These are phyloP conservation scores for Luehdorfia chinensis DNA, from an alignment of 1,140 invertebrate genomes.

Conservation along the genomic window DNA sequence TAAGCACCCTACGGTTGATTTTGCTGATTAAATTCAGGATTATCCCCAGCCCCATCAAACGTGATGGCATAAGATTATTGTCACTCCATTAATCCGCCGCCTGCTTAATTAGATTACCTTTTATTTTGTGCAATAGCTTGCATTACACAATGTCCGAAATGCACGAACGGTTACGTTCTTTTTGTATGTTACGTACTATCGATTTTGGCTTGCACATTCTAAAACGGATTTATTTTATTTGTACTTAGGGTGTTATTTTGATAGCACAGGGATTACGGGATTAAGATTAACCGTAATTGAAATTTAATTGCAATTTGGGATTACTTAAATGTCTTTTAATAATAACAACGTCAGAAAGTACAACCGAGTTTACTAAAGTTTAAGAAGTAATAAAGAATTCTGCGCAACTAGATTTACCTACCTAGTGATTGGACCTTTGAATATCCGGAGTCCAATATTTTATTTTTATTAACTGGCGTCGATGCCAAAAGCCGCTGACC, in stretches of 20 bases:
- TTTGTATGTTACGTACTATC: neutral
- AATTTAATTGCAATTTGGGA: too few species aligned
- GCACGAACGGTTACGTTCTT: neutral
- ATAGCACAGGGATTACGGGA: conserved; percentile 1
- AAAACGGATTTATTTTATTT: neutral
- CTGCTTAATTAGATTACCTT: conserved; percentile 55
- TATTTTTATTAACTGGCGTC: too few species aligned
- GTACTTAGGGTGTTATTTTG: conserved; percentile 10
- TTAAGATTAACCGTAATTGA: conserved; percentile 8
- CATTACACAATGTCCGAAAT: neutral
- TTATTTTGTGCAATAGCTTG: conserved; percentile 20
- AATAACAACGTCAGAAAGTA: too few species aligned
- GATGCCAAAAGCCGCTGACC: too few species aligned
- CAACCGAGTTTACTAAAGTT: too few species aligned
- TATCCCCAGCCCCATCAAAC: conserved; percentile 44
- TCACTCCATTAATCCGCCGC: conserved; percentile 62
- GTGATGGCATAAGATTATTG: conserved; percentile 61
- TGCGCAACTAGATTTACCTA: too few species aligned
- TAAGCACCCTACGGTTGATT: conserved; percentile 25
- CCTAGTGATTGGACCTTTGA: too few species aligned
- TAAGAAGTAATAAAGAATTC: too few species aligned
- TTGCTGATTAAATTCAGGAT: conserved; percentile 63
- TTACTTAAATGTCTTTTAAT: too few species aligned
- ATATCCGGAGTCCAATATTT: too few species aligned
- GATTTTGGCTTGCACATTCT: neutral